Evolutionary conservation across 2,113 vertebrate genomes (phyloP), one percentile per base, ranked within the genome.

Genomic region (Murina feae): DNA sequence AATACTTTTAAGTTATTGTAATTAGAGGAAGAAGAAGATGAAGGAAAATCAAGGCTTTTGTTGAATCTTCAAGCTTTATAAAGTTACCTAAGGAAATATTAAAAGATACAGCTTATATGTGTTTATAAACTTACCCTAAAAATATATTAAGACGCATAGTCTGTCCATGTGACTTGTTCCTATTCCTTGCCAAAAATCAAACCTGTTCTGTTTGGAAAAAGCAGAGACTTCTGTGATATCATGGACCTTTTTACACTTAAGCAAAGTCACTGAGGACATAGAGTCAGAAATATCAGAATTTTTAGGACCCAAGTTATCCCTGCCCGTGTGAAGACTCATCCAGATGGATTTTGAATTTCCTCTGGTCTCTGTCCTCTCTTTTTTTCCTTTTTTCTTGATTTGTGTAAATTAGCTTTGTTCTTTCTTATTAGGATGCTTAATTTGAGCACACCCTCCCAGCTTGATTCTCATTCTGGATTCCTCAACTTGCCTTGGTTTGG

Each of bases 331-430:
- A 90, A 66, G 69, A 76, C 44, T 21, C 23, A 80, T 83, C 18
- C 35, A 66, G 51, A 80, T 49, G 30, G 30, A 69, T 51, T 90
- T 94, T 74, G 83, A 49, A 44, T 86, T 75, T 82, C 44, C 60
- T 90, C 72, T 93, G 55, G 17, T 80, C 35, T 86, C 78, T 89
- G 39, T 71, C 71, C 14, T 91, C 11, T 66, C 35, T 84, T 93
- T 84, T 87, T 55, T 25, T 14, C 0, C 0, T 76, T 20, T 49
- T 91, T 92, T 91, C 66, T 94, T 93, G 76, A 81, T 83, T 81
- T 72, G 53, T 91, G 6, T 91, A 68, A 97, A 83, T 71, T 65
- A 85, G 53, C 32, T 71, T 74, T 96, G 86, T 81, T 92, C 58
- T 80, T 92, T 69, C 72, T 80, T 63, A 39, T 60, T 75, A 55